Evolutionary conservation across 2,797 vertebrate genomes (phyloP).

Genomic region (Halcyon chelicuti): DNA sequence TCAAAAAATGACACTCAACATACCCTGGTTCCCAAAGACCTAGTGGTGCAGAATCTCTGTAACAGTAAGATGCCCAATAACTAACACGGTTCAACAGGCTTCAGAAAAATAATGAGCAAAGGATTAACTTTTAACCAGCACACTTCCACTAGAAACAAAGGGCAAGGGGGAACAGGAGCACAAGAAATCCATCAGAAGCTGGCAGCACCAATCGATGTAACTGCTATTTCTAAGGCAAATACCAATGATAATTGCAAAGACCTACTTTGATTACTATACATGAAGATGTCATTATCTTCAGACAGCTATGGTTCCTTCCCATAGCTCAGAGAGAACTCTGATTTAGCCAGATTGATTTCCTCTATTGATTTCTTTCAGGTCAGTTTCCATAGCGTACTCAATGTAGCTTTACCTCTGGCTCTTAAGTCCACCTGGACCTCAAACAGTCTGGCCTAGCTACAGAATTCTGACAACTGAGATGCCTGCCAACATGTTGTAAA

Average conservation of each 20-base stretch:
- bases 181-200: not conserved
- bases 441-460: not conserved
- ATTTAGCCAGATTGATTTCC: not conserved
- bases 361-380: not conserved
- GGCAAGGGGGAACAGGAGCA: fast-evolving
- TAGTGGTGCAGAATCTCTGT: not conserved
- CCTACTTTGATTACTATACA: not conserved
- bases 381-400: not conserved
- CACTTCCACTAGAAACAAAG: not conserved
- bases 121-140: not conserved
- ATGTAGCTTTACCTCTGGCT: not conserved
- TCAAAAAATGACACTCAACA: not conserved
- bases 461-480: not conserved
- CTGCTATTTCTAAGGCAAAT: not conserved
- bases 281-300: not conserved
- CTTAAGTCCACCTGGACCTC: not conserved
- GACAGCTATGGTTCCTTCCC: not conserved
- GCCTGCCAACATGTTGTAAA: not conserved
- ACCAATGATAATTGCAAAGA: not conserved
- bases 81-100: not conserved
- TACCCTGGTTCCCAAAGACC: not conserved
- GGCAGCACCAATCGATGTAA: not conserved
- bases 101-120: not conserved
- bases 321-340: not conserved
- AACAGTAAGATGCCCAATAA: not conserved